Evolutionary conservation across 2,113 vertebrate species (phyloP).

Genomic region (Saccopteryx bilineata): DNA sequence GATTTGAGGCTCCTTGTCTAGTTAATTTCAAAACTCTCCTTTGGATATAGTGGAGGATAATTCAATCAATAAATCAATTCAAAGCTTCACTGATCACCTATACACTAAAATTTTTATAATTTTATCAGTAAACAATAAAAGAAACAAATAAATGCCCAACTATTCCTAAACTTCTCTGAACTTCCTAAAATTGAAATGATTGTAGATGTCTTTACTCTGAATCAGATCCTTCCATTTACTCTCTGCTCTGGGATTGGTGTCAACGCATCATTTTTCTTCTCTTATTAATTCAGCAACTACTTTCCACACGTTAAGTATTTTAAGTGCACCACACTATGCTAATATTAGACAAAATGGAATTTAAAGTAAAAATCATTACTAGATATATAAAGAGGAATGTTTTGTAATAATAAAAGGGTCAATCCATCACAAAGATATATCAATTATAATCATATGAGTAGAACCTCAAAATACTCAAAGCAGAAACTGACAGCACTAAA

Average conservation of each 20-base stretch:
- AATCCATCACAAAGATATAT: neutral
- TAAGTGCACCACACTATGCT: neutral
- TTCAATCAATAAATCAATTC: neutral
- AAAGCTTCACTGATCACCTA: neutral
- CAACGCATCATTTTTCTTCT: neutral
- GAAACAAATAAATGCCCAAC: neutral
- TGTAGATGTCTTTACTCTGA: neutral
- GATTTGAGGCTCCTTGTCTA: neutral
- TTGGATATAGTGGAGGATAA: neutral
- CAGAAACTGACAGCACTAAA: neutral
- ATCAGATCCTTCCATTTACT: neutral
- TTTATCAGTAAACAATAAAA: slow-evolving; percentile 30
- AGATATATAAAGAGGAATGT: neutral
- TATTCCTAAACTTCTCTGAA: slow-evolving; percentile 19
- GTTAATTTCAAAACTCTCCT: neutral
- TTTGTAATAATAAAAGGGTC: neutral
- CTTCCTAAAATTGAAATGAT: neutral
- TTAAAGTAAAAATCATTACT: slow-evolving; percentile 1
- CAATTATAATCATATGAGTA: neutral
- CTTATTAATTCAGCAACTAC: neutral
- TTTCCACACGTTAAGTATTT: neutral
- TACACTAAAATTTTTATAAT: neutral
- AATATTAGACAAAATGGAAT: neutral
- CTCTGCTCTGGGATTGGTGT: neutral
- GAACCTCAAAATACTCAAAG: neutral